Conservation (phyloP, 2,113 vertebrate genomes). For the Pachypanchax playfairii region DNA sequence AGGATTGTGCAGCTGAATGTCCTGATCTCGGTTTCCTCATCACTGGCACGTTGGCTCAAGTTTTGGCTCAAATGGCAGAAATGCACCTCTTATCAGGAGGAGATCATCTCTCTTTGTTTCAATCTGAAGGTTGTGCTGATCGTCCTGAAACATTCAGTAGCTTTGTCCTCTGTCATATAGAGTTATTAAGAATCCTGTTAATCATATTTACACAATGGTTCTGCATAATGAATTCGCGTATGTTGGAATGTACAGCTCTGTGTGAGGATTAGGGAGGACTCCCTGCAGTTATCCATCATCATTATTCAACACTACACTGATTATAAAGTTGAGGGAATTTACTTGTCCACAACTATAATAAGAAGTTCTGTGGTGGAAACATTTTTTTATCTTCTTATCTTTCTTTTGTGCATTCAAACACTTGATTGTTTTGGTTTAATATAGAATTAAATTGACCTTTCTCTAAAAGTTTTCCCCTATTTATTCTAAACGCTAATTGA, state of each 20-base stretch:
- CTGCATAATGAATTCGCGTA: slow-evolving; percentile 39
- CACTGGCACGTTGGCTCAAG: slow-evolving; percentile 14
- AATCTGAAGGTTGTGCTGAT: slow-evolving; percentile 1
- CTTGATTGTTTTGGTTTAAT: slow-evolving; percentile 66
- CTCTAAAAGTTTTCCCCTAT: slow-evolving; percentile 41
- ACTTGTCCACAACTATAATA: neutral
- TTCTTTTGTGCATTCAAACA: slow-evolving; percentile 39
- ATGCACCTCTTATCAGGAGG: slow-evolving; percentile 36
- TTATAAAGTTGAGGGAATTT: neutral
- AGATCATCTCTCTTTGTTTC: neutral
- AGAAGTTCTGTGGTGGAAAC: slow-evolving; percentile 15
- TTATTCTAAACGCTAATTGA: slow-evolving; percentile 64
- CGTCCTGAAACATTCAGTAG: neutral
- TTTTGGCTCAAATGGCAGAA: slow-evolving; percentile 24
- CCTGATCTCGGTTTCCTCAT: slow-evolving; percentile 18
- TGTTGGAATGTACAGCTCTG: slow-evolving; percentile 32
- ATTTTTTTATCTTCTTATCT: slow-evolving; percentile 17
- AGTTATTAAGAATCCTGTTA: slow-evolving; percentile 25
- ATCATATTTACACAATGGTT: neutral
- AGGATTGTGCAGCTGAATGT: slow-evolving; percentile 27
- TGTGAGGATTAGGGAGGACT: slow-evolving; percentile 19
- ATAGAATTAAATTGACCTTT: slow-evolving; percentile 73
- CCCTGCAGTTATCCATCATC: slow-evolving; percentile 21
- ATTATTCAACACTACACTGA: slow-evolving; percentile 15
- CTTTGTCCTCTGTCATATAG: slow-evolving; percentile 2